Conservation (phyloP, 2,113 vertebrate species). For the Nycticryphes semicollaris region DNA sequence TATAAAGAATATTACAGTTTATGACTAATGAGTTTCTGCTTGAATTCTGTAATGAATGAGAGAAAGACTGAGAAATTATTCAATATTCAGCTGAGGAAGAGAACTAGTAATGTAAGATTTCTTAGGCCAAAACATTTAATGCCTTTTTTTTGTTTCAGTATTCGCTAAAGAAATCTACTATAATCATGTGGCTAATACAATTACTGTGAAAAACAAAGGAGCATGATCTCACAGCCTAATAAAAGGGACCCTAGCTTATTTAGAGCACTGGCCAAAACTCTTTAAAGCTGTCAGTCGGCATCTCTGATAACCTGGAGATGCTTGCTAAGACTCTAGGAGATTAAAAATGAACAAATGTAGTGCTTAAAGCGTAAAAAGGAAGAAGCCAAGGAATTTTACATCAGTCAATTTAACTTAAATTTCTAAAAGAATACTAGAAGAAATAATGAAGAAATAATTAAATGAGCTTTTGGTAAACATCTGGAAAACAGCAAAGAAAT, state of each 20-base stretch:
- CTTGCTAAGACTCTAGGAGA: not conserved
- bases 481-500: not conserved
- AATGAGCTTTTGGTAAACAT: not conserved
- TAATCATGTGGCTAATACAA: not conserved
- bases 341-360: not conserved
- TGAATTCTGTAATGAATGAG: not conserved
- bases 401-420: not conserved
- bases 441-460: not conserved
- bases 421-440: not conserved
- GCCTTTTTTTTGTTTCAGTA: not conserved
- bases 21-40: not conserved
- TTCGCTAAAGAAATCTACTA: not conserved
- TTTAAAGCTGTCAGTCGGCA: not conserved
- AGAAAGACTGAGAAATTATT: not conserved
- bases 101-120: not conserved
- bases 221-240: not conserved
- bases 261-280: not conserved
- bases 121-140: not conserved
- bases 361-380: not conserved
- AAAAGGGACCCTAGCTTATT: not conserved
- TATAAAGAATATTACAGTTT: not conserved
- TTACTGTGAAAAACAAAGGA: not conserved
- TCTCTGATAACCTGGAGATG: not conserved
- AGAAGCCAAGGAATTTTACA: not conserved
- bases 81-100: not conserved